phyloP scores from a whole-genome alignment of 2,888 invertebrate genomes.

The Drosophila anomalata region DNA sequence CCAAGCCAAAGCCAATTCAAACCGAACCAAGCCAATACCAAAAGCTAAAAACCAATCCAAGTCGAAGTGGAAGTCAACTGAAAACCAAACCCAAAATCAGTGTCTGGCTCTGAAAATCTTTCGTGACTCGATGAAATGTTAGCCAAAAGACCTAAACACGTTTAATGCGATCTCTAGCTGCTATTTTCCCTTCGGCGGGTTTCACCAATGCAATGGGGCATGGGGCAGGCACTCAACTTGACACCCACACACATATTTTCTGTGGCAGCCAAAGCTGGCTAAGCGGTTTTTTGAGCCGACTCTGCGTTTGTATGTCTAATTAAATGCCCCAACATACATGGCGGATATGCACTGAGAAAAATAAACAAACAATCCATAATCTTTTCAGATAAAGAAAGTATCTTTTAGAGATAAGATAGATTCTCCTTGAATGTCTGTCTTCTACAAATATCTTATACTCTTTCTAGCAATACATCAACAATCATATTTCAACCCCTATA shows the following conservation, averaged over 20 bases:
- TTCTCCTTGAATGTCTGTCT: background rate
- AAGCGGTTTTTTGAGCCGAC: conserved; percentile 55
- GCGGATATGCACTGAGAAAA: conserved; percentile 1
- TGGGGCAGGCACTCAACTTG: conserved; percentile 39
- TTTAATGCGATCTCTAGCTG: conserved; percentile 61
- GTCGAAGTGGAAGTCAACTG: conserved; percentile 1
- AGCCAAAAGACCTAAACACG: conserved; percentile 75
- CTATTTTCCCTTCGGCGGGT: conserved; percentile 46
- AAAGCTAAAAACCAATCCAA: conserved; percentile 4
- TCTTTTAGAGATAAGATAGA: background rate
- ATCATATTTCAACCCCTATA: background rate
- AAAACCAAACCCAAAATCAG: conserved; percentile 6
- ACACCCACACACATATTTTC: conserved; percentile 67
- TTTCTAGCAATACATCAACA: background rate
- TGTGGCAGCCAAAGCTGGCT: conserved; percentile 41
- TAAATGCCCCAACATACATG: conserved; percentile 50
- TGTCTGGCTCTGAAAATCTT: conserved; percentile 34
- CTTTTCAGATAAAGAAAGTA: background rate
- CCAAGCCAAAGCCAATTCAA: conserved; percentile 21
- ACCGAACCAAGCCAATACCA: conserved; percentile 6
- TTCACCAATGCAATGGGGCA: background rate
- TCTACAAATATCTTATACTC: background rate
- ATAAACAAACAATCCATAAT: background rate
- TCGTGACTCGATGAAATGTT: conserved; percentile 66
- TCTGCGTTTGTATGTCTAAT: conserved; percentile 55